Percentiles rank a stretch among this genome's conserved stretches.
phyloP scores from a whole-genome alignment of 2,888 invertebrate species.

The Prenolepis imparis region DNA sequence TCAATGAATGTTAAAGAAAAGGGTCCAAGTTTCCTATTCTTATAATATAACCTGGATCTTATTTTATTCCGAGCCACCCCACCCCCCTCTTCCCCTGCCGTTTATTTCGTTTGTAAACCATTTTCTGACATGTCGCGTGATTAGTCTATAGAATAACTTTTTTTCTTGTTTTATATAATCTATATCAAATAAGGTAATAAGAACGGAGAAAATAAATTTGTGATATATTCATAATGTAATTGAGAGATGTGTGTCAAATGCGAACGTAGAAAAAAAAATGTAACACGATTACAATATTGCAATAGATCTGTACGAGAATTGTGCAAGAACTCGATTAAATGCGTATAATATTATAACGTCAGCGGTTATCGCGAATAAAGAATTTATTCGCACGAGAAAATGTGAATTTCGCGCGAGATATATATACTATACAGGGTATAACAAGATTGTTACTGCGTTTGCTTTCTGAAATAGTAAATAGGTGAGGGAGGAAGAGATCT shows the following conservation, averaged over 20 bases:
- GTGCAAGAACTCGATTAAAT: slow-evolving; percentile 21
- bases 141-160: slow-evolving; percentile 32
- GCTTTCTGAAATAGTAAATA: slow-evolving; percentile 8
- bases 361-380: slow-evolving; percentile 1
- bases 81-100: background rate
- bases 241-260: slow-evolving; percentile 19
- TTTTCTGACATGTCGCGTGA: slow-evolving; percentile 24
- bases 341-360: slow-evolving; percentile 9
- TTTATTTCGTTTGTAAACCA: slow-evolving; percentile 44
- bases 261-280: slow-evolving; percentile 25
- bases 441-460: slow-evolving; percentile 44
- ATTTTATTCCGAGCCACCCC: slow-evolving; percentile 44
- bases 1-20: slow-evolving; percentile 84
- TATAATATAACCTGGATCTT: slow-evolving; percentile 46
- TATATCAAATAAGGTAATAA: slow-evolving; percentile 31
- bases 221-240: slow-evolving; percentile 49
- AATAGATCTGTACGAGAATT: slow-evolving; percentile 22
- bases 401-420: slow-evolving; percentile 14
- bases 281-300: background rate
- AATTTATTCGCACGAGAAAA: slow-evolving; percentile 14
- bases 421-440: slow-evolving; percentile 11
- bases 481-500: slow-evolving; percentile 24
- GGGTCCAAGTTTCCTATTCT: slow-evolving; percentile 65
- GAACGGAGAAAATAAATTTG: slow-evolving; percentile 50
- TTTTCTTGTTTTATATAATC: slow-evolving; percentile 41